These are phyloP conservation scores for Heliornis fulica DNA, from an alignment of 2,113 vertebrate species.

Conservation along the genomic window DNA sequence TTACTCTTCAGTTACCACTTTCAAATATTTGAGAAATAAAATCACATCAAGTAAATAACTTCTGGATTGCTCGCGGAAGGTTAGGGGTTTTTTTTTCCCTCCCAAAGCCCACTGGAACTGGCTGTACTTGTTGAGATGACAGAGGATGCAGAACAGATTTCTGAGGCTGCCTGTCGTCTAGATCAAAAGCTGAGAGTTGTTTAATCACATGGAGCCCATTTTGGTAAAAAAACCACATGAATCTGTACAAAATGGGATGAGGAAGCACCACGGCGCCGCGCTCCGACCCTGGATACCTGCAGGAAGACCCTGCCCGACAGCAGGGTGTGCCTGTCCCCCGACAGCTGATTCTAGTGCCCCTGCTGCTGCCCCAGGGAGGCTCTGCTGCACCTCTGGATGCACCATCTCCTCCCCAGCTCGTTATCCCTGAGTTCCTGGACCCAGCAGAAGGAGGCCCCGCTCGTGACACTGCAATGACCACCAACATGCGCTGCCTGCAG, in stretches of 20 bases:
- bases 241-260: background rate
- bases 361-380: fast-evolving
- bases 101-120: constrained; percentile 15
- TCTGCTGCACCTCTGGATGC: background rate
- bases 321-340: background rate
- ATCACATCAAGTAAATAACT: constrained; percentile 42
- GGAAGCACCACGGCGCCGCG: fast-evolving
- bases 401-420: background rate
- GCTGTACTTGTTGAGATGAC: background rate
- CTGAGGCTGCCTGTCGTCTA: background rate
- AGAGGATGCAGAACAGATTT: constrained; percentile 1
- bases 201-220: constrained; percentile 10
- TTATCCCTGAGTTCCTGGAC: background rate
- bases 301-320: background rate
- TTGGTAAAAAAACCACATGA: background rate
- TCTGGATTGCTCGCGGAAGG: background rate
- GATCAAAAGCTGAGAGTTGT: background rate
- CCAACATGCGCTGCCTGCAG: background rate
- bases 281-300: background rate
- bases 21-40: constrained; percentile 51
- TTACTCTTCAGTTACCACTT: constrained; percentile 11
- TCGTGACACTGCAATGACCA: background rate
- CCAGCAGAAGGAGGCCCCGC: background rate
- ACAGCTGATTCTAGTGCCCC: fast-evolving
- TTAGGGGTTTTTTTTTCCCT: background rate